phyloP scores from a whole-genome alignment of 2,113 vertebrate genomes.

The Trematomus loennbergii region DNA sequence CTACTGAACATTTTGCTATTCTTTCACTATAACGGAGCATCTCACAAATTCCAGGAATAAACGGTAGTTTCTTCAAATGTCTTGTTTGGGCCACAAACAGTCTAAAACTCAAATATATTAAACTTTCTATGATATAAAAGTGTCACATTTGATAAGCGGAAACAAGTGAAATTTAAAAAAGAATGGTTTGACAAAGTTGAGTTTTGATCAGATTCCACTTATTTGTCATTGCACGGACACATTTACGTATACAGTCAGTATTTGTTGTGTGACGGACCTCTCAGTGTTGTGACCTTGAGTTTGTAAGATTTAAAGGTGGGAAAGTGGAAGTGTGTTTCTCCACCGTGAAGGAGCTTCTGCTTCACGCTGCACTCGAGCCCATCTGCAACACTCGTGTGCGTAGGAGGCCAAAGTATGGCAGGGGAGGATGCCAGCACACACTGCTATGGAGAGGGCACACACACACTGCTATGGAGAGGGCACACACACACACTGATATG shows the following conservation, averaged over 20 bases:
- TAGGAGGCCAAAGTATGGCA: constrained; percentile 63
- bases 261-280: neutral
- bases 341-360: constrained; percentile 39
- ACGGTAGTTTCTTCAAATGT: no score
- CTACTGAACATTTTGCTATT: no score
- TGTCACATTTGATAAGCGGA: neutral
- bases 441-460: constrained; percentile 54
- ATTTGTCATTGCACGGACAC: no score
- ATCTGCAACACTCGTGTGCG: constrained; percentile 68
- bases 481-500: no score
- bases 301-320: constrained; percentile 23
- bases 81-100: no score
- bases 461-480: neutral
- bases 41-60: no score
- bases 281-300: constrained; percentile 22
- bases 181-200: neutral
- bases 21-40: no score
- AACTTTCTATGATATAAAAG: no score
- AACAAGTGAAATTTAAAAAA: neutral
- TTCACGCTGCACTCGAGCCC: constrained; percentile 55
- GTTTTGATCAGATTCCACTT: neutral
- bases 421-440: constrained; percentile 66
- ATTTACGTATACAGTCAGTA: no score
- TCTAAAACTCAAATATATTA: no score
- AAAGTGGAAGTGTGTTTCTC: constrained; percentile 40